Conservation (phyloP, 1,140 invertebrate genomes). For the Phymastichus coffea region DNA sequence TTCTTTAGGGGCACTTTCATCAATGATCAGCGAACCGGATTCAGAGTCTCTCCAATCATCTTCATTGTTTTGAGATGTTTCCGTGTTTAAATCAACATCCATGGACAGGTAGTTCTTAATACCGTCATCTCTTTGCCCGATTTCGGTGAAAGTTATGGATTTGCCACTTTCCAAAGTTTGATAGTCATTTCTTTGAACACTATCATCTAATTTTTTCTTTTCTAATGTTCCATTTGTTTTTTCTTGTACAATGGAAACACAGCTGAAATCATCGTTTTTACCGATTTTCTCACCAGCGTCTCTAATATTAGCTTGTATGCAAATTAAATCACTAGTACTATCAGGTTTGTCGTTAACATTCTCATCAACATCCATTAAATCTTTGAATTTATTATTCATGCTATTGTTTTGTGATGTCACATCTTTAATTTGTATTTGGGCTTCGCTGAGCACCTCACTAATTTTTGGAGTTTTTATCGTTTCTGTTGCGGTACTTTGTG, state of each 20-base stretch:
- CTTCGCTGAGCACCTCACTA: conserved; percentile 5
- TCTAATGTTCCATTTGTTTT: neutral
- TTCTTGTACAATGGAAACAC: too few relatives aligned
- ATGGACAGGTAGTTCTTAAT: too few relatives aligned
- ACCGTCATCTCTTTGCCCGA: too few relatives aligned
- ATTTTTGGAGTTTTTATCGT: neutral
- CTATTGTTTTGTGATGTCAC: neutral
- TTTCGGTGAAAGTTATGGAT: too few relatives aligned
- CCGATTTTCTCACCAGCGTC: neutral
- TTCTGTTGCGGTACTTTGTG: neutral
- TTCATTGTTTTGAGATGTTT: neutral
- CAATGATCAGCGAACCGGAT: neutral
- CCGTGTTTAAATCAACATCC: neutral
- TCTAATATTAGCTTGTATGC: neutral
- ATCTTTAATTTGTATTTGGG: neutral
- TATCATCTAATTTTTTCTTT: neutral
- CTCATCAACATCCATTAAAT: conserved; percentile 9
- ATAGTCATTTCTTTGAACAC: too few relatives aligned
- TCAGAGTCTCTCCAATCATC: neutral
- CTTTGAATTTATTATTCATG: neutral
- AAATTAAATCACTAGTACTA: conserved; percentile 10
- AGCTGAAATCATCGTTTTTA: neutral
- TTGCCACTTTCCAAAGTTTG: too few relatives aligned
- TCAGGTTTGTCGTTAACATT: conserved; percentile 12
- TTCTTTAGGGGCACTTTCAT: too few relatives aligned